A percentile compares a stretch with the other conserved stretches of the same genome.
Evolutionary conservation across 2,797 vertebrate genomes (phyloP).

Genomic region (Monodelphis domestica): DNA sequence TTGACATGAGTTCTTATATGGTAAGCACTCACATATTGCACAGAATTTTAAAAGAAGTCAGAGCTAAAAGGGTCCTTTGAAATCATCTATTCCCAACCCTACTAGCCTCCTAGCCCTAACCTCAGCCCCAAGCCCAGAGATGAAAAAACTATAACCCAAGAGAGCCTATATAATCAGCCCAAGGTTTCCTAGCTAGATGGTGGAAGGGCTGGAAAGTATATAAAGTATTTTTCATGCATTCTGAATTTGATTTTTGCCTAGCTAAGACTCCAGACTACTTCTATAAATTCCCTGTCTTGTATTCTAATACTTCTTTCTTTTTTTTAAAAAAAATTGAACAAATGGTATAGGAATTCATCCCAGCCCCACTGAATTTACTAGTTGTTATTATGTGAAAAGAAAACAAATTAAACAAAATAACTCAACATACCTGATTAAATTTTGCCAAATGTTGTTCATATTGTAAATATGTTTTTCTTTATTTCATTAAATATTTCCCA

Average conservation of each 20-base stretch:
- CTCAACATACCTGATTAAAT: no score
- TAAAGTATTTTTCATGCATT: neutral
- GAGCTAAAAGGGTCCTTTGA: neutral
- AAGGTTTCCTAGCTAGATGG: neutral
- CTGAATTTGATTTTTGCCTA: neutral
- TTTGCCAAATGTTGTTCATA: neutral
- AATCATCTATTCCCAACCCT: neutral
- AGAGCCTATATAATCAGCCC: neutral
- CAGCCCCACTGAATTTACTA: neutral
- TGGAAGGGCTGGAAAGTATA: neutral
- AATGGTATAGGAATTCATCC: neutral
- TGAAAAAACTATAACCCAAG: neutral
- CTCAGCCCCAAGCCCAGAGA: neutral
- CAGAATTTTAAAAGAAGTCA: neutral
- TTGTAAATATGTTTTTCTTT: neutral
- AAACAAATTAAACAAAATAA: neutral
- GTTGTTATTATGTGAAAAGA: conserved; percentile 19
- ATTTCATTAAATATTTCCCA: neutral
- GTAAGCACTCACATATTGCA: neutral
- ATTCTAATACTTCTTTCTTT: neutral
- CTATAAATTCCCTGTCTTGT: neutral
- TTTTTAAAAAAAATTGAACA: neutral
- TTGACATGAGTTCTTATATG: neutral
- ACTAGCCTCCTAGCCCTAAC: neutral
- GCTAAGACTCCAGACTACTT: neutral